Base-by-base conservation (phyloP, 2,888 invertebrate species). In the Dasypogon diadema region DNA sequence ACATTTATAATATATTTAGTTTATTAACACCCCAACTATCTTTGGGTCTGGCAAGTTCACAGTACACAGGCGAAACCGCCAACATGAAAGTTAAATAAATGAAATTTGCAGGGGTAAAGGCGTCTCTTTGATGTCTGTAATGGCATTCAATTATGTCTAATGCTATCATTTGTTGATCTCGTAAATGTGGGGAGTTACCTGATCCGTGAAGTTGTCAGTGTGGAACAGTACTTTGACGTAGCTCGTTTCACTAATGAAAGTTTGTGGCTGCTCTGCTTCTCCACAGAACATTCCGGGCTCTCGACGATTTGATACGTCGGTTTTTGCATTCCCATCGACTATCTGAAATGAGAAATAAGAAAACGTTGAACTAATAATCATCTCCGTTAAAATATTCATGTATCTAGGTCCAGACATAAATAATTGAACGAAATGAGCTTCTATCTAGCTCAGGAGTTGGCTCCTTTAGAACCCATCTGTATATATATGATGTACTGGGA, bases 161-260 rank as follows among this genome's bases (percentile, higher is more conserved):
- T 58, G 74, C 34, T 14, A 30, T 30, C 54, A 51, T 51, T 70
- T 70, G 26, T 24, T 54, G 12, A 54, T 12, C 5, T 1, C n/a
- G 51, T 10, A 14, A 21, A 14, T 68, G 16, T 30, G 51, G 21
- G 5, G 30, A 26, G 80, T 82, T 81, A 86, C 86, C 87, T 96
- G 96, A 85, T 96, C 95, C 58, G 96, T 96, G 87, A 95, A 96
- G 87, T 96, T 96, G 86, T 96, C 96, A 48, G 94, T 93, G 84
- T 95, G 95, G 87, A 96, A 96, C 79, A 95, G 90, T 78, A 97
- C 92, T 85, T 95, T 94, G 76, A 97, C 95, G 87, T 95, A 95
- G 85, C 94, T 95, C 74, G 96, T 97, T 87, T 97, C 96, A 72
- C 96, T 96, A 86, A 96, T 96, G 88, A 96, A 96, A 26, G 95